phyloP scores from a whole-genome alignment of 2,888 invertebrate genomes.

The Baronia brevicornis region DNA sequence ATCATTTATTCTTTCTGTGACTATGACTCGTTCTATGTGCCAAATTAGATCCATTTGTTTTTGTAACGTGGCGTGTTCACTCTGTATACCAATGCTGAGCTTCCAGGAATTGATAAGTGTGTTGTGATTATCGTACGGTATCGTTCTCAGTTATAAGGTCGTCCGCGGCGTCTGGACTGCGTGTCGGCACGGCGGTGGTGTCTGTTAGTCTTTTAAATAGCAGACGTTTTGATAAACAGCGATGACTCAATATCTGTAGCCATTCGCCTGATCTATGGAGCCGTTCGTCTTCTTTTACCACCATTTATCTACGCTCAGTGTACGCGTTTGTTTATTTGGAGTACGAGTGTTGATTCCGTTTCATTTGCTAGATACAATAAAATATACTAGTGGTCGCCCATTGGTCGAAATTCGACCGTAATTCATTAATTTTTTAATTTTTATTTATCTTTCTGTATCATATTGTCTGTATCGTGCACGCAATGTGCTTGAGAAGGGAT shows the following conservation, averaged over 20 bases:
- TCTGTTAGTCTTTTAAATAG: slow-evolving; percentile 27
- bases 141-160: slow-evolving; percentile 20
- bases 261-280: slow-evolving; percentile 11
- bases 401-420: too few relatives aligned
- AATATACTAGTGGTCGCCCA: too few relatives aligned
- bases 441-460: too few relatives aligned
- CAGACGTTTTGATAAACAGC: slow-evolving; percentile 19
- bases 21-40: background rate
- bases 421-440: too few relatives aligned
- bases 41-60: slow-evolving; percentile 20
- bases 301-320: slow-evolving; percentile 8
- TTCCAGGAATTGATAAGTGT: slow-evolving; percentile 27
- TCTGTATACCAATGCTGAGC: slow-evolving; percentile 22
- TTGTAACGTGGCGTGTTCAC: slow-evolving; percentile 21
- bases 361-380: too few relatives aligned
- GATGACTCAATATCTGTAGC: slow-evolving; percentile 17
- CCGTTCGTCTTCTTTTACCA: slow-evolving; percentile 5
- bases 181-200: slow-evolving; percentile 43
- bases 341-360: background rate
- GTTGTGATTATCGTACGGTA: slow-evolving; percentile 20
- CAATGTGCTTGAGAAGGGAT: too few relatives aligned
- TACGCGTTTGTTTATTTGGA: slow-evolving; percentile 7
- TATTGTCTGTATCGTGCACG: too few relatives aligned
- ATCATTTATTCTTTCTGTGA: background rate
- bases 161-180: slow-evolving; percentile 46